Conservation (phyloP, 2,888 invertebrate genomes). For the Spilosoma lubricipeda region DNA sequence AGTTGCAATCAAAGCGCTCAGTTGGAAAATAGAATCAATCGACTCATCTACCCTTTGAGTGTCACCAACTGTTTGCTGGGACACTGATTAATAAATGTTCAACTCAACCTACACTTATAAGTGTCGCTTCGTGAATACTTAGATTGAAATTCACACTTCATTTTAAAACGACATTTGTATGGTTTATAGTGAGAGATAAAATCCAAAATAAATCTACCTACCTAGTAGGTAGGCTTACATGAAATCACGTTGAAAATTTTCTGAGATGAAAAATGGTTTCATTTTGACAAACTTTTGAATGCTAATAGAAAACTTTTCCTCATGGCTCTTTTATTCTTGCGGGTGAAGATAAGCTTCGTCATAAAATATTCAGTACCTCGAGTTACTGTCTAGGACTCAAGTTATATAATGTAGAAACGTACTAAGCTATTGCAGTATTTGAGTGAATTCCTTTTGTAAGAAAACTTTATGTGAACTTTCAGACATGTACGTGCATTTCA, state of each 20-base stretch:
- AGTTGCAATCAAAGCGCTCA: conserved; percentile 77
- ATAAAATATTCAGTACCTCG: conserved; percentile 11
- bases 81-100: conserved; percentile 68
- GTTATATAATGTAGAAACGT: not conserved
- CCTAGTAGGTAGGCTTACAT: no score
- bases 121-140: conserved; percentile 40
- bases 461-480: not conserved
- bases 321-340: conserved; percentile 15
- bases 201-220: conserved; percentile 14
- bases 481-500: not conserved
- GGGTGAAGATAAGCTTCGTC: conserved; percentile 9
- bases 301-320: conserved; percentile 22
- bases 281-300: conserved; percentile 20
- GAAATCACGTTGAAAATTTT: conserved; percentile 14
- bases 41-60: conserved; percentile 76
- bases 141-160: conserved; percentile 16
- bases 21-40: conserved; percentile 79
- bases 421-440: not conserved
- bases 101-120: conserved; percentile 39
- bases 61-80: conserved; percentile 65
- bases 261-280: conserved; percentile 17
- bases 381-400: conserved; percentile 12
- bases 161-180: not conserved
- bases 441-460: not conserved
- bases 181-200: not conserved